Conservation (phyloP, 2,888 invertebrate genomes). For the Epistrophella euchroma region DNA sequence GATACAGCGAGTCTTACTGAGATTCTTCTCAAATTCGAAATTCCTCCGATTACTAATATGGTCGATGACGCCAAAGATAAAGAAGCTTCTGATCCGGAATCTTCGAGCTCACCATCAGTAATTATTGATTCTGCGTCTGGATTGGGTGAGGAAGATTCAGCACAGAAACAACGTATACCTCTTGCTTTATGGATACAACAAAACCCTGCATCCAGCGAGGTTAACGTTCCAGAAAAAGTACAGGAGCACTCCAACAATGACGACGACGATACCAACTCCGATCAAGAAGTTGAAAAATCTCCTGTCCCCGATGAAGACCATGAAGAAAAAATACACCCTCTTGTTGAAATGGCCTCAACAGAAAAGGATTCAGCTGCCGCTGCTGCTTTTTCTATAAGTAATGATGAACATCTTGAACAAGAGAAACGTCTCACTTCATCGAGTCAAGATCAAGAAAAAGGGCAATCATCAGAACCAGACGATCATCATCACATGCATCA, state of each 20-base stretch:
- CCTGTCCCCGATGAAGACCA: neutral
- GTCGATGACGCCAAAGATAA: neutral
- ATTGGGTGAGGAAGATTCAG: constrained; percentile 3
- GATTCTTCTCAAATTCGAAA: constrained; percentile 79
- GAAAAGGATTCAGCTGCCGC: neutral
- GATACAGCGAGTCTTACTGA: constrained; percentile 80
- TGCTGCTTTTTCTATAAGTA: neutral
- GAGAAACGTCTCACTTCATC: neutral
- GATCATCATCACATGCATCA: constrained; percentile 43
- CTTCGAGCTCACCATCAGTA: neutral
- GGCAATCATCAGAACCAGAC: constrained; percentile 11
- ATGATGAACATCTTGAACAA: neutral
- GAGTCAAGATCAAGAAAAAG: neutral
- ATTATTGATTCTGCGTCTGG: neutral
- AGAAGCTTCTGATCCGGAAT: neutral
- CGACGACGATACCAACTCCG: neutral
- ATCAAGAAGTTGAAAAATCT: neutral
- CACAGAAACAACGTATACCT: constrained; percentile 4
- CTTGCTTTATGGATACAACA: constrained; percentile 43
- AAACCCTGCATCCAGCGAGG: constrained; percentile 4
- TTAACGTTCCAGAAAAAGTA: neutral
- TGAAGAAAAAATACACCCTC: neutral
- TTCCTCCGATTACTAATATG: neutral
- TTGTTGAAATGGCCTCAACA: neutral
- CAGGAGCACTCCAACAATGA: neutral